Evolutionary conservation across 2,113 vertebrate genomes (phyloP).

Genomic region (Cnemophilus loriae): DNA sequence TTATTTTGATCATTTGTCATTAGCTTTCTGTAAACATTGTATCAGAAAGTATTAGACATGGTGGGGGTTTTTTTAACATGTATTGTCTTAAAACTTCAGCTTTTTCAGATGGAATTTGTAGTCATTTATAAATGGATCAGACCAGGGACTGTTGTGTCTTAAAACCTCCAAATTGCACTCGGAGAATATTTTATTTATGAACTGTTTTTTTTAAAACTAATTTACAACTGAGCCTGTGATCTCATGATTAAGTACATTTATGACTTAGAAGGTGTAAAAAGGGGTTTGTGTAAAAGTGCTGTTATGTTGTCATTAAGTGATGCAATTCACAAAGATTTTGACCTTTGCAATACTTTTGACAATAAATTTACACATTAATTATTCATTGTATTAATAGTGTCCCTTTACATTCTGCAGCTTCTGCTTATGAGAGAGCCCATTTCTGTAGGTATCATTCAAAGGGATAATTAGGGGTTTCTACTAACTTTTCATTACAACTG

Average conservation of each 20-base stretch:
- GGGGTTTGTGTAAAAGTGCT: neutral
- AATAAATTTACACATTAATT: neutral
- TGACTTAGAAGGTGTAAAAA: neutral
- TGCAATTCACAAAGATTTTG: neutral
- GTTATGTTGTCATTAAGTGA: neutral
- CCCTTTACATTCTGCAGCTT: neutral
- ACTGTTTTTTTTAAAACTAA: neutral
- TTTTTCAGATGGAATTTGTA: neutral
- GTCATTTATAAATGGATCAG: neutral
- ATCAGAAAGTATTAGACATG: neutral
- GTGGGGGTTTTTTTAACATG: fast-evolving
- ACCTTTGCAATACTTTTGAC: neutral
- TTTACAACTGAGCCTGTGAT: neutral
- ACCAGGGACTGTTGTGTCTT: neutral
- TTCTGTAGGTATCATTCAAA: neutral
- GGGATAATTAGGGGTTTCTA: neutral
- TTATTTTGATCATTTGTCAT: neutral
- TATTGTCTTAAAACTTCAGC: neutral
- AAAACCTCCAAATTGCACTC: neutral
- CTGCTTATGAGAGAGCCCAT: neutral
- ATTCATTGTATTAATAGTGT: neutral
- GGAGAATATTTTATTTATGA: neutral
- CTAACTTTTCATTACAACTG: neutral
- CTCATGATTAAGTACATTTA: neutral
- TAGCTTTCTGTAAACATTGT: neutral